A percentile compares a stretch with the other conserved stretches of the same genome.
Conservation (phyloP, 2,797 vertebrate species). For the Arnoldichthys spilopterus region DNA sequence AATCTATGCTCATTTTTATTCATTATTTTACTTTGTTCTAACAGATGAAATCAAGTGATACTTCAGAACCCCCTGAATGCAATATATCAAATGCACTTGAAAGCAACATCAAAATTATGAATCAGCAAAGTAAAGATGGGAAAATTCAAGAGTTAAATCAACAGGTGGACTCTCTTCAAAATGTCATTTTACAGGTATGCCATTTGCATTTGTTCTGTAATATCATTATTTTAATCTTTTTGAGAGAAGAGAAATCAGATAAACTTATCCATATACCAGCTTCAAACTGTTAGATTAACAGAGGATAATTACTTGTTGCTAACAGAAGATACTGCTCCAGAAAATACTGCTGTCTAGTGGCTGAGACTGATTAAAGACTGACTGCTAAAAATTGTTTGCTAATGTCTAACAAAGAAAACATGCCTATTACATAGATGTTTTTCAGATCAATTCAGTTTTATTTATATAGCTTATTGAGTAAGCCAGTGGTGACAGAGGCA, state of each 20-base stretch:
- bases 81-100: constrained; percentile 39
- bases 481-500: too few species aligned
- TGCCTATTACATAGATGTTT: too few species aligned
- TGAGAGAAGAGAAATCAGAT: too few species aligned
- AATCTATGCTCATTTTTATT: background rate
- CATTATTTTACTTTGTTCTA: background rate
- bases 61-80: background rate
- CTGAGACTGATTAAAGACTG: too few species aligned
- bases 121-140: constrained; percentile 65
- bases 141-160: constrained; percentile 76
- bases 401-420: too few species aligned
- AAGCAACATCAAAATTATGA: constrained; percentile 55
- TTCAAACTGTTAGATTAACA: background rate
- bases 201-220: background rate
- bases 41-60: constrained; percentile 6
- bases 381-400: too few species aligned
- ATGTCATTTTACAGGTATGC: constrained; percentile 74
- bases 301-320: too few species aligned
- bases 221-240: background rate
- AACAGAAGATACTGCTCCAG: too few species aligned
- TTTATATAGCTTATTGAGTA: too few species aligned
- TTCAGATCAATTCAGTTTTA: too few species aligned
- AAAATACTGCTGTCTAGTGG: too few species aligned
- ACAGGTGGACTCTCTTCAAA: constrained; percentile 76
- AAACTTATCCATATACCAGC: background rate